These are phyloP conservation scores for Pseudomyrmex gracilis DNA, from an alignment of 1,140 invertebrate species.

Conservation along the genomic window DNA sequence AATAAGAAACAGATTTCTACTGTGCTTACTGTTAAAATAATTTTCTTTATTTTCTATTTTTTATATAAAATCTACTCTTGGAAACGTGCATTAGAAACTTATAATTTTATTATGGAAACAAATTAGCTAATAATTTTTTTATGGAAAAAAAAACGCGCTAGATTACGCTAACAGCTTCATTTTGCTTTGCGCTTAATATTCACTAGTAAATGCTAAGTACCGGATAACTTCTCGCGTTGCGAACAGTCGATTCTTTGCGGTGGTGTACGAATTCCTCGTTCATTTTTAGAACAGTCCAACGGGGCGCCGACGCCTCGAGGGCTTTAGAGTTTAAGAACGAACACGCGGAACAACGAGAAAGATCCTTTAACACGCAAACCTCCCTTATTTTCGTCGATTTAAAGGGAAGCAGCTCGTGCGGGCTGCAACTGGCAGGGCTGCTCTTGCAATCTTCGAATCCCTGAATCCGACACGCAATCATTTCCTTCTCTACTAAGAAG, in stretches of 20 bases:
- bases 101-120: background rate
- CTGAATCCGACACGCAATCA: slow-evolving; percentile 19
- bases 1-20: no score
- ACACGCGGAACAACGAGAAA: slow-evolving; percentile 69
- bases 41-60: background rate
- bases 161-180: slow-evolving; percentile 31
- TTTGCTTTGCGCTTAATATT: slow-evolving; percentile 42
- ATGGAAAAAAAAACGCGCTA: background rate
- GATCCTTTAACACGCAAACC: slow-evolving; percentile 72
- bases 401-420: slow-evolving; percentile 68
- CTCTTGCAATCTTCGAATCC: slow-evolving; percentile 17
- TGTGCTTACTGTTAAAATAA: no score
- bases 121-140: background rate
- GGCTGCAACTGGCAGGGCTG: slow-evolving; percentile 44
- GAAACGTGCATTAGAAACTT: no score
- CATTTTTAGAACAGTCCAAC: slow-evolving; percentile 68
- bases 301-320: slow-evolving; percentile 57
- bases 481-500: background rate
- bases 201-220: slow-evolving; percentile 32
- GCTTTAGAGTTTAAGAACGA: slow-evolving; percentile 68
- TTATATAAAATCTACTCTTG: background rate
- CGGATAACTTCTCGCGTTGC: slow-evolving; percentile 26
- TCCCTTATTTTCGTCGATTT: slow-evolving; percentile 67
- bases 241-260: slow-evolving; percentile 23
- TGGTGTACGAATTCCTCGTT: slow-evolving; percentile 54